Conservation (phyloP, 2,797 vertebrate genomes). For the Propithecus perrieri region DNA sequence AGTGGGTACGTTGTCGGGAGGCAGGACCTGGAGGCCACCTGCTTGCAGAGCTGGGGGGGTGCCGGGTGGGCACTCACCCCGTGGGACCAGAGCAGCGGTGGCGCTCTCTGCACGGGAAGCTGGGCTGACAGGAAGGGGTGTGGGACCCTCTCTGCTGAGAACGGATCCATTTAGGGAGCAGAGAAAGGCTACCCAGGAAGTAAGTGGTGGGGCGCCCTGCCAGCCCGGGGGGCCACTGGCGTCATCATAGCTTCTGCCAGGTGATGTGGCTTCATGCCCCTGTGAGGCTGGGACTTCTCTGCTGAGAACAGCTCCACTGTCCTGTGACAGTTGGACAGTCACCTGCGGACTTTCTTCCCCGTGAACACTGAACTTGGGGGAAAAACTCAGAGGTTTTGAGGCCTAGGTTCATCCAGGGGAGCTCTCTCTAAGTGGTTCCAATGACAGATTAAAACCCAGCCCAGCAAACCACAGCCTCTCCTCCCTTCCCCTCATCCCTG, state of each 20-base stretch:
- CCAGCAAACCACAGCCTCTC: not conserved
- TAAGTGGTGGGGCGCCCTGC: not conserved
- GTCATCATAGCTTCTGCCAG: not conserved
- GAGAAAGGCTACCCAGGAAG: not conserved
- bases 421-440: not conserved
- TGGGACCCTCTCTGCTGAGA: not conserved
- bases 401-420: not conserved
- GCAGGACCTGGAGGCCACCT: not conserved
- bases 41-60: rapidly evolving
- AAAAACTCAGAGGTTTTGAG: not conserved
- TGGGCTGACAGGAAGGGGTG: not conserved
- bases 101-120: not conserved
- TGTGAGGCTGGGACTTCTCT: not conserved
- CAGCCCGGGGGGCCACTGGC: not conserved
- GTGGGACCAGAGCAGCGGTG: too few relatives aligned
- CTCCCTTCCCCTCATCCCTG: not conserved
- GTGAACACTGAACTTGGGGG: rapidly evolving
- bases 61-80: not conserved
- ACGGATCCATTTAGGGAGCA: not conserved
- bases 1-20: not conserved
- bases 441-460: not conserved
- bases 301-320: not conserved
- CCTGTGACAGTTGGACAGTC: not conserved
- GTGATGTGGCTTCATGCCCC: not conserved
- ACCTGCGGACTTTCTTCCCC: not conserved